These are phyloP conservation scores for Geotrupes spiniger DNA, from an alignment of 2,888 invertebrate genomes.

Conservation along the genomic window DNA sequence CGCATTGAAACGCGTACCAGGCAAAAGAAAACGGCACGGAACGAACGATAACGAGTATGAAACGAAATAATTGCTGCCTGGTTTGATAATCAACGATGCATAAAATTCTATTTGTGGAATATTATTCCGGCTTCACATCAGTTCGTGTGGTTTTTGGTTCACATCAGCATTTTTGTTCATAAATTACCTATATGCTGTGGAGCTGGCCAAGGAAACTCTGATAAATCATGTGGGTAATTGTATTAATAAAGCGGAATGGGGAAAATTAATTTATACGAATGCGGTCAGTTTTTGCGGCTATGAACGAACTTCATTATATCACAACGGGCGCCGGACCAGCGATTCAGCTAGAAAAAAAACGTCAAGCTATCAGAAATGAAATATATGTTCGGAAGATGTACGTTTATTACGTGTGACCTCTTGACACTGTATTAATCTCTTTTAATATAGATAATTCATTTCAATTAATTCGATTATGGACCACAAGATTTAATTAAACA, in stretches of 20 bases:
- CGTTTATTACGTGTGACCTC: no score
- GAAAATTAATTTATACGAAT: constrained; percentile 24
- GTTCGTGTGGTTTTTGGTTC: constrained; percentile 8
- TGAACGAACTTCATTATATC: constrained; percentile 21
- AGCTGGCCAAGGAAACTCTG: constrained; percentile 5
- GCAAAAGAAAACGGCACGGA: no score
- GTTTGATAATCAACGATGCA: constrained; percentile 5
- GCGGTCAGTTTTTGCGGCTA: constrained; percentile 21
- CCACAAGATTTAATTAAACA: no score
- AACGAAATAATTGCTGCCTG: not conserved
- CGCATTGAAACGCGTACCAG: no score
- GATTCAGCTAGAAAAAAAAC: no score
- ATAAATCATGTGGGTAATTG: constrained; percentile 19
- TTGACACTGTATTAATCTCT: no score
- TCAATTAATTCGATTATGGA: no score
- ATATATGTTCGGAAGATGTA: no score
- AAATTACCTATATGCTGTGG: constrained; percentile 2
- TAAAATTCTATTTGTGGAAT: constrained; percentile 5
- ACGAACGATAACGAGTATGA: no score
- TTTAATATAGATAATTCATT: no score
- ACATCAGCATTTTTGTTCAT: constrained; percentile 17
- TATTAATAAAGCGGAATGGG: constrained; percentile 19
- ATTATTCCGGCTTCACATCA: not conserved
- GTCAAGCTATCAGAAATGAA: no score
- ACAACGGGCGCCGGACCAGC: not conserved